Conservation (phyloP, 2,113 vertebrate genomes). For the Marmota monax region DNA sequence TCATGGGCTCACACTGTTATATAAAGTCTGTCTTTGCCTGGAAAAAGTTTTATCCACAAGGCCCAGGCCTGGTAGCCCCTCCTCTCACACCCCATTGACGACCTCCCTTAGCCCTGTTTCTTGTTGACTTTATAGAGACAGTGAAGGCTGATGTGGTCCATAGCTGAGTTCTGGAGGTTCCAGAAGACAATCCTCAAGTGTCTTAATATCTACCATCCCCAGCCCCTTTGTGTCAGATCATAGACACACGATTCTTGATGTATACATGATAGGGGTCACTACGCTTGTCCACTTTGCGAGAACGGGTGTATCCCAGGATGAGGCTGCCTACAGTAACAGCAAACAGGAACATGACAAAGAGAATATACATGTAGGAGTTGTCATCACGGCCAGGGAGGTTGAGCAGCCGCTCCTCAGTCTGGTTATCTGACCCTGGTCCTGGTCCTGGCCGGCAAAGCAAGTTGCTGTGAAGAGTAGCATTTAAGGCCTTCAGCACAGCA, state of each 20-base stretch:
- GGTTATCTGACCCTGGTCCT: constrained; percentile 26
- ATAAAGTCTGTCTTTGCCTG: neutral
- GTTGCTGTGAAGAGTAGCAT: constrained; percentile 80
- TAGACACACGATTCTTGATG: constrained; percentile 89
- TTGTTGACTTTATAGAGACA: constrained; percentile 6
- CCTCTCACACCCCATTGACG: neutral
- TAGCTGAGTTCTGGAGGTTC: neutral
- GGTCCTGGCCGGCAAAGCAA: neutral
- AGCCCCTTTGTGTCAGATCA: constrained; percentile 83
- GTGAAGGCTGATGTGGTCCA: neutral
- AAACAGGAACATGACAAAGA: constrained; percentile 90
- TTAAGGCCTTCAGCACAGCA: constrained; percentile 82
- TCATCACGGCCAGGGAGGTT: constrained; percentile 63
- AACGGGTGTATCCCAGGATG: constrained; percentile 89
- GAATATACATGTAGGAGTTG: constrained; percentile 90
- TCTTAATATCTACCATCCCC: neutral
- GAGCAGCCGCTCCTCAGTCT: fast-evolving
- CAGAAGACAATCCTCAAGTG: neutral
- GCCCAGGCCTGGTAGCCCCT: neutral
- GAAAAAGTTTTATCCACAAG: constrained; percentile 38
- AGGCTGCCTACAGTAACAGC: constrained; percentile 88
- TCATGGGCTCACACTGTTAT: constrained; percentile 2
- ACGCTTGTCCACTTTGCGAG: constrained; percentile 88
- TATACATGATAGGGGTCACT: constrained; percentile 90
- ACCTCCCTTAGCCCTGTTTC: neutral